Conservation (phyloP, 1,140 invertebrate genomes). For the Orchestia grillus region DNA sequence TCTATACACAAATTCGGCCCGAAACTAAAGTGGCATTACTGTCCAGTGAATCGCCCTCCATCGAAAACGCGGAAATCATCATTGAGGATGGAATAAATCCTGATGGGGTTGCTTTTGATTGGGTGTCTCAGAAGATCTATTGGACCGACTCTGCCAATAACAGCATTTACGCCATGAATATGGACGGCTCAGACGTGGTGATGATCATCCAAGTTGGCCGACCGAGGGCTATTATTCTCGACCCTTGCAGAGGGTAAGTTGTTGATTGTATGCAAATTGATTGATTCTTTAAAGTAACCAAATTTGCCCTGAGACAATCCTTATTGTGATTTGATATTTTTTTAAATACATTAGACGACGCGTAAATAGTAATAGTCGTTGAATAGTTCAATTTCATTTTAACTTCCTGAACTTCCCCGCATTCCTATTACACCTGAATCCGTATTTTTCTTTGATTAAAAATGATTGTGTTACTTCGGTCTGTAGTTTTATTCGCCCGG, state of each 20-base stretch:
- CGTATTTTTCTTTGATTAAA: neutral
- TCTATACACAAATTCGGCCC: slow-evolving; percentile 93
- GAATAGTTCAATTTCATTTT: neutral
- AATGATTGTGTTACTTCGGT: neutral
- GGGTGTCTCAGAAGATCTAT: slow-evolving; percentile 96
- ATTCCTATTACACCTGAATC: neutral
- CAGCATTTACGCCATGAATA: slow-evolving; percentile 95
- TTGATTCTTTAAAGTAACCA: neutral
- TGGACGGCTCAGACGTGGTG: slow-evolving; percentile 88
- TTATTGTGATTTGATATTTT: neutral
- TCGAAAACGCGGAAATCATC: slow-evolving; percentile 68
- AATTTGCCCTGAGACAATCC: neutral
- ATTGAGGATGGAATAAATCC: slow-evolving; percentile 85
- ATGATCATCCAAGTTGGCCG: slow-evolving; percentile 94
- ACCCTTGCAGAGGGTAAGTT: slow-evolving; percentile 91
- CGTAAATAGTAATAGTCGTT: neutral
- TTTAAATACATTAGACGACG: neutral
- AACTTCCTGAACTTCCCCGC: neutral
- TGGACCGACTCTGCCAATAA: slow-evolving; percentile 97
- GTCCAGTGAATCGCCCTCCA: slow-evolving; percentile 72
- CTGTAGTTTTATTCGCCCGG: neutral
- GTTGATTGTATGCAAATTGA: slow-evolving; percentile 67
- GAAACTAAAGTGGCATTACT: slow-evolving; percentile 89
- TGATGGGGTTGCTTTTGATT: slow-evolving; percentile 96
- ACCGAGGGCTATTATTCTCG: slow-evolving; percentile 94